phyloP scores from a whole-genome alignment of 1,140 invertebrate genomes.

The Temnothorax longispinosus region DNA sequence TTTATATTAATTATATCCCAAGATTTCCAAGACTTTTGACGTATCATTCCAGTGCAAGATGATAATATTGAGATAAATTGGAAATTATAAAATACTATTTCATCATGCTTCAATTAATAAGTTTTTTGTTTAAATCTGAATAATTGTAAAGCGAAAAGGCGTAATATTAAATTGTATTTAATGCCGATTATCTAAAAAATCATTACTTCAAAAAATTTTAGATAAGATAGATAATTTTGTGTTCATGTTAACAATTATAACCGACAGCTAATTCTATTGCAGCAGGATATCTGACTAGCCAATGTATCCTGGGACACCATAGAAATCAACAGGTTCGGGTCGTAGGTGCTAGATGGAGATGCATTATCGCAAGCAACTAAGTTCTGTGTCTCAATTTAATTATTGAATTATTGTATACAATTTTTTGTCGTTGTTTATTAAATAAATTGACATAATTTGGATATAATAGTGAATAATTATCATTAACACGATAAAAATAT shows the following conservation, averaged over 20 bases:
- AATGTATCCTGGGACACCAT: background rate
- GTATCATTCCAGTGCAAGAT: too few relatives aligned
- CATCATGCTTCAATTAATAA: background rate
- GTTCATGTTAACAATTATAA: background rate
- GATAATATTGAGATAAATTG: background rate
- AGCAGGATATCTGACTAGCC: background rate
- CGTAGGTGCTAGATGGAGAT: conserved; percentile 24
- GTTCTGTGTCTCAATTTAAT: background rate
- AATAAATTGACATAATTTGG: background rate
- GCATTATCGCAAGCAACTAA: background rate
- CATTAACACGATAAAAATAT: background rate
- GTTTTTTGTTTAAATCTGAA: background rate
- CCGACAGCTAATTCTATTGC: background rate
- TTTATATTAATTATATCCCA: too few relatives aligned
- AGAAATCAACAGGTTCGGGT: background rate
- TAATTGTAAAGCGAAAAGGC: background rate
- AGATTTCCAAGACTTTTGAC: too few relatives aligned
- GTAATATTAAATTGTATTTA: background rate
- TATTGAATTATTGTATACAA: background rate
- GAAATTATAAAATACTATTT: background rate
- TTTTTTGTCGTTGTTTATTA: background rate
- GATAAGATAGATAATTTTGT: background rate
- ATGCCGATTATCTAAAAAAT: background rate
- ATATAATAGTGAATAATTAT: background rate
- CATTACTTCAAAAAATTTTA: background rate